Evolutionary conservation across 2,113 vertebrate genomes (phyloP).

Genomic region (Amblyornis subalaris): DNA sequence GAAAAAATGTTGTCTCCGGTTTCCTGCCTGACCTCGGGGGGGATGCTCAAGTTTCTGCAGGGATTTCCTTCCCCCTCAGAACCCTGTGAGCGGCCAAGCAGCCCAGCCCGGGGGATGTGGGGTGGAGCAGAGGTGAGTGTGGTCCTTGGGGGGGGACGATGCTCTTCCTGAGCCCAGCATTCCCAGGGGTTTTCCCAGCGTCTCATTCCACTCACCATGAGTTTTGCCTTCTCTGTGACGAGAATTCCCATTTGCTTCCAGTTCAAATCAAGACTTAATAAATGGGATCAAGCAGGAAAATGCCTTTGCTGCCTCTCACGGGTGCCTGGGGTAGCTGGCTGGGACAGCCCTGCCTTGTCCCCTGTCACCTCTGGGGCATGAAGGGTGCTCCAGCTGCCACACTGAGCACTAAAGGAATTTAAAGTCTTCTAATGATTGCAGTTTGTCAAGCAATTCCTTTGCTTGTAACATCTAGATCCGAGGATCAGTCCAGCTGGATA

Average conservation of each 20-base stretch:
- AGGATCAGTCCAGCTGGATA: background rate
- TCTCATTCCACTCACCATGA: background rate
- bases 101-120: background rate
- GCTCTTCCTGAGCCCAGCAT: background rate
- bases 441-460: background rate
- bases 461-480: background rate
- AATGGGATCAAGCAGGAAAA: background rate
- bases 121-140: background rate
- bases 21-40: background rate
- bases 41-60: background rate
- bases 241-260: background rate
- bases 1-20: background rate
- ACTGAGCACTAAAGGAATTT: background rate
- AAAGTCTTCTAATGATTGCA: background rate
- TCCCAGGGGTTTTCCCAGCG: background rate
- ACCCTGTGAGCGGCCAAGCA: background rate
- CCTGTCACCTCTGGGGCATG: background rate
- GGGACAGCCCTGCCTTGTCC: background rate
- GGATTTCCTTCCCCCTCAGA: background rate
- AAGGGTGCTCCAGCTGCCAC: background rate
- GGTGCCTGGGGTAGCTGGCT: background rate
- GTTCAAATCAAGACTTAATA: background rate
- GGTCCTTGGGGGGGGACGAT: background rate
- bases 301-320: background rate
- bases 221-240: background rate